phyloP scores from a whole-genome alignment of 1,140 invertebrate species.

The Atta colombica region DNA sequence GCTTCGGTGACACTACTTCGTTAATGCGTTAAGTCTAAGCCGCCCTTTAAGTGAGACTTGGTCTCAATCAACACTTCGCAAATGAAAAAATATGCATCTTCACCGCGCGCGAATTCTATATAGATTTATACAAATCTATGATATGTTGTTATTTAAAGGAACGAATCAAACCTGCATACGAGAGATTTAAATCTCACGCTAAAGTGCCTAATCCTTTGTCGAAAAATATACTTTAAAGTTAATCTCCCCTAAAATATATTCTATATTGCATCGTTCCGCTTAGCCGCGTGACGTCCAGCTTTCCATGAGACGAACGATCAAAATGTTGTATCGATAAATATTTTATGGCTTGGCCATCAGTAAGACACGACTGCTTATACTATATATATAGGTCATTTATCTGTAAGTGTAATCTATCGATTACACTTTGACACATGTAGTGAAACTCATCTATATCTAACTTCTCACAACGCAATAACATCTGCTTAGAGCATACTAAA shows the following conservation, averaged over 20 bases:
- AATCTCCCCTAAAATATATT: constrained; percentile 26
- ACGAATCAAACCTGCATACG: not conserved
- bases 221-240: constrained; percentile 16
- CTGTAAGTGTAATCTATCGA: not conserved
- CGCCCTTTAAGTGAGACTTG: constrained; percentile 31
- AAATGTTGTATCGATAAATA: constrained; percentile 15
- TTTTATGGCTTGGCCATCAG: constrained; percentile 9
- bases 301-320: not conserved
- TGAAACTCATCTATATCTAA: not conserved
- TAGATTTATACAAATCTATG: constrained; percentile 23
- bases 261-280: not conserved
- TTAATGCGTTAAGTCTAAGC: constrained; percentile 58
- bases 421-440: not conserved
- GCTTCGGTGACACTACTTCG: constrained; percentile 12
- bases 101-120: not conserved
- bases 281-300: not conserved
- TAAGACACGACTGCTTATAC: not conserved
- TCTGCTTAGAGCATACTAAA: constrained; percentile 9
- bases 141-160: constrained; percentile 30
- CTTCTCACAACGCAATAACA: not conserved
- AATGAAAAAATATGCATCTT: not conserved
- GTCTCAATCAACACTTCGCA: constrained; percentile 10
- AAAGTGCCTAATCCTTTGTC: constrained; percentile 2
- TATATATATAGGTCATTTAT: not conserved
- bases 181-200: not conserved